These are phyloP conservation scores for Bimastos eiseni DNA, from an alignment of 2,888 invertebrate species.

Conservation along the genomic window DNA sequence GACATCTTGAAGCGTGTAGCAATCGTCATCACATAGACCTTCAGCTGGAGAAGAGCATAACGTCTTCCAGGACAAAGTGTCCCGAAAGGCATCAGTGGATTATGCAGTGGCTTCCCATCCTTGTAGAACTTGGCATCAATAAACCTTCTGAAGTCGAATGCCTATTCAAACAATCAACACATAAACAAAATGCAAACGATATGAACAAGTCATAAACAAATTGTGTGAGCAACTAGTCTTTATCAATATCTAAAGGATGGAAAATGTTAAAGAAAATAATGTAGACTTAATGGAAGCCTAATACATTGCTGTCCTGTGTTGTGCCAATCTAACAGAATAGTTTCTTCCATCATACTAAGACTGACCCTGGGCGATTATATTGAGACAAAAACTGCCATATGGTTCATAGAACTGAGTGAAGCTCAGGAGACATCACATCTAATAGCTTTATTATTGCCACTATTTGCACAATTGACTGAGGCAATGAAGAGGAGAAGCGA, in stretches of 20 bases:
- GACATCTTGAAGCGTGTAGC: slow-evolving; percentile 55
- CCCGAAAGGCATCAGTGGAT: slow-evolving; percentile 59
- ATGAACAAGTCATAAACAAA: neutral
- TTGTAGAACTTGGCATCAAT: slow-evolving; percentile 58
- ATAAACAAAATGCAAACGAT: neutral
- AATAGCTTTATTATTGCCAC: neutral
- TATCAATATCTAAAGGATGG: neutral
- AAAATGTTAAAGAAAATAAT: neutral
- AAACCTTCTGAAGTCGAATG: slow-evolving; percentile 59
- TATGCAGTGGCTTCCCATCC: slow-evolving; percentile 54
- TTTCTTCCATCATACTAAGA: neutral
- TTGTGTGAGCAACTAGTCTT: neutral
- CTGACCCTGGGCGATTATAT: neutral
- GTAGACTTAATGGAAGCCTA: neutral
- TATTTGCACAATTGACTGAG: neutral
- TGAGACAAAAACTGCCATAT: neutral
- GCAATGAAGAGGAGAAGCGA: neutral
- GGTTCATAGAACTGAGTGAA: neutral
- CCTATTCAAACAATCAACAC: slow-evolving; percentile 47
- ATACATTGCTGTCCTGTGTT: neutral
- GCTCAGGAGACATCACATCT: neutral
- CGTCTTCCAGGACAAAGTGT: slow-evolving; percentile 60
- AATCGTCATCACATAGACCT: slow-evolving; percentile 57
- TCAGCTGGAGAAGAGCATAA: slow-evolving; percentile 56
- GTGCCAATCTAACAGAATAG: neutral